Percentiles rank a stretch among this genome's conserved stretches.
Evolutionary conservation across 2,888 invertebrate genomes (phyloP).

Genomic region (Seira sanloemensis): DNA sequence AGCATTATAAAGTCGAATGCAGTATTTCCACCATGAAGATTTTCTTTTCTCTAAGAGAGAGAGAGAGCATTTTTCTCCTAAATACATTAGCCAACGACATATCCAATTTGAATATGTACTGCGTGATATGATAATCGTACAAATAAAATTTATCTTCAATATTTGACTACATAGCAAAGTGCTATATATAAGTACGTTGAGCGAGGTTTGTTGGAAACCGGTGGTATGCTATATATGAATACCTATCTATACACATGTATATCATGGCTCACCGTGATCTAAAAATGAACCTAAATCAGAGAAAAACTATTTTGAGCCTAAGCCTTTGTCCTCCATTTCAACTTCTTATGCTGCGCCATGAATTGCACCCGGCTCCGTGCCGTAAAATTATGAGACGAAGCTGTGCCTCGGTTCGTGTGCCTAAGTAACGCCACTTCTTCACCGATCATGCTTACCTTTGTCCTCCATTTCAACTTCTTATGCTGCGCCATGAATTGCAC

Average conservation of each 20-base stretch:
- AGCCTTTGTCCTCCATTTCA: conserved; percentile 69
- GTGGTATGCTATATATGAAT: background rate
- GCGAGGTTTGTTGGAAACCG: background rate
- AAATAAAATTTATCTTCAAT: background rate
- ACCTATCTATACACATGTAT: conserved; percentile 26
- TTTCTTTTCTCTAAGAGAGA: background rate
- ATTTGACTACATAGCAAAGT: background rate
- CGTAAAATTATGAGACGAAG: conserved; percentile 14
- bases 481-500: conserved; percentile 52
- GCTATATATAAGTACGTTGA: background rate
- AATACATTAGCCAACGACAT: background rate
- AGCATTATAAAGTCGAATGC: background rate
- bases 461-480: conserved; percentile 67
- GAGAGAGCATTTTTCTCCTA: background rate
- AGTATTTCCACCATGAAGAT: conserved; percentile 5
- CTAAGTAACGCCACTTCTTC: background rate
- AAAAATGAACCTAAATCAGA: conserved; percentile 71
- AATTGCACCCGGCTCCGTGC: conserved; percentile 54
- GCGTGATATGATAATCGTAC: background rate
- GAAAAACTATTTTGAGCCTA: conserved; percentile 71
- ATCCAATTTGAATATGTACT: background rate
- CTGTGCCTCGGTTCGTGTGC: background rate
- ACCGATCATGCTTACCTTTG: conserved; percentile 61
- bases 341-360: conserved; percentile 58
- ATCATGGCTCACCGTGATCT: conserved; percentile 62